phyloP scores from a whole-genome alignment of 23 tunicate genomes.

The Ciona savignyi region DNA sequence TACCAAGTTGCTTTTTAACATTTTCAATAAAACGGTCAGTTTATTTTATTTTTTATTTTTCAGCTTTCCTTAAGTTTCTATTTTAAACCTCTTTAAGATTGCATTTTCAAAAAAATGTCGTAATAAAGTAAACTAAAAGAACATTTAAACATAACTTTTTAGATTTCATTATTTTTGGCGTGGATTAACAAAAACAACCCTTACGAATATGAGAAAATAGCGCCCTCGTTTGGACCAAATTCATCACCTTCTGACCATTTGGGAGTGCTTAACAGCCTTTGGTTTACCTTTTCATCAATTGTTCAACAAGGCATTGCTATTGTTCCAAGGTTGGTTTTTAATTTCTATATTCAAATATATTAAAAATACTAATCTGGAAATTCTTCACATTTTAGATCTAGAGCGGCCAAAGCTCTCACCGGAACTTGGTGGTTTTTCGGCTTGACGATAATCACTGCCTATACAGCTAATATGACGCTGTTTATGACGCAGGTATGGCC shows the following conservation, averaged over 20 bases:
- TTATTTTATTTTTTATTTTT: too few species aligned
- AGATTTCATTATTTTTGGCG: constrained; percentile 51
- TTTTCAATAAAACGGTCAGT: too few species aligned
- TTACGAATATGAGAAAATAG: constrained; percentile 34
- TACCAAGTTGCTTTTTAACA: too few species aligned
- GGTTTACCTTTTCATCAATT: constrained; percentile 46
- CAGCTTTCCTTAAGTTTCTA: too few species aligned
- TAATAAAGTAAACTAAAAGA: too few species aligned
- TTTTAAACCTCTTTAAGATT: too few species aligned
- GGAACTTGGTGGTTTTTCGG: constrained; percentile 56
- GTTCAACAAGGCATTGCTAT: constrained; percentile 48
- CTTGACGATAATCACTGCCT: constrained; percentile 35
- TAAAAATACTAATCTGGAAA: too few species aligned
- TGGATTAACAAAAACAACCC: constrained; percentile 44
- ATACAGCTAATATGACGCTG: constrained; percentile 60
- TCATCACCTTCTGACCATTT: constrained; percentile 46
- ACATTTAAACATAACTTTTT: too few species aligned
- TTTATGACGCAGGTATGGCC: constrained; percentile 47
- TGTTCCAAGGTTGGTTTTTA: constrained; percentile 53
- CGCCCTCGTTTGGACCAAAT: constrained; percentile 46
- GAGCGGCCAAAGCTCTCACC: constrained; percentile 30
- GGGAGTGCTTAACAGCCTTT: constrained; percentile 42
- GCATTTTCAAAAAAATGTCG: too few species aligned
- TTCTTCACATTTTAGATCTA: constrained; percentile 33
- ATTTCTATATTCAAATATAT: too few species aligned